These are phyloP conservation scores for Oryctes rhinoceros DNA, from an alignment of 1,140 invertebrate species.

Conservation along the genomic window DNA sequence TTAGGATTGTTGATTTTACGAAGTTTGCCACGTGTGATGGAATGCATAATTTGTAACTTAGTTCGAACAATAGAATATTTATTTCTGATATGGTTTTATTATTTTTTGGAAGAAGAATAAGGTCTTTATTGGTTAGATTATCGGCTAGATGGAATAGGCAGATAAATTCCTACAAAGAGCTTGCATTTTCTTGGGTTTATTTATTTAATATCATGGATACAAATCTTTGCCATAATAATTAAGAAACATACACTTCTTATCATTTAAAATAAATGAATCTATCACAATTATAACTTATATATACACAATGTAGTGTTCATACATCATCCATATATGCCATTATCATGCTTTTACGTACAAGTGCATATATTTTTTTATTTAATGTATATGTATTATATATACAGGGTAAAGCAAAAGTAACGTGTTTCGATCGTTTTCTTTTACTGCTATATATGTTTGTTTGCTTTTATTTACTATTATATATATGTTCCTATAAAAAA, in stretches of 20 bases:
- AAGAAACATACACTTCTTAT: constrained; percentile 42
- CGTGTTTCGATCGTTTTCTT: background rate
- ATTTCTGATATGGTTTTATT: background rate
- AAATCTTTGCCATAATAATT: constrained; percentile 41
- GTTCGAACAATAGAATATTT: constrained; percentile 6
- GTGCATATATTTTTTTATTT: background rate
- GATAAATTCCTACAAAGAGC: background rate
- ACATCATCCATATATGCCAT: background rate
- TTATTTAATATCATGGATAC: constrained; percentile 41
- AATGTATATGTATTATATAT: constrained; percentile 32
- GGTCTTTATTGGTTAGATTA: no score
- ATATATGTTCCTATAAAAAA: background rate
- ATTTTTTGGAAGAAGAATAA: no score
- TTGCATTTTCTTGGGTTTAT: constrained; percentile 22
- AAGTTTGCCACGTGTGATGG: background rate
- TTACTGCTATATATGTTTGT: background rate
- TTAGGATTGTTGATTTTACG: constrained; percentile 42
- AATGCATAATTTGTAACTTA: background rate
- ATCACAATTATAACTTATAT: constrained; percentile 41
- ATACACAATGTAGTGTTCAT: background rate
- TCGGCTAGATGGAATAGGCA: background rate
- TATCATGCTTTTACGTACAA: constrained; percentile 19
- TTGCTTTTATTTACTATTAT: constrained; percentile 8
- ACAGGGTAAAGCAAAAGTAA: constrained; percentile 31
- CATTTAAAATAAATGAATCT: constrained; percentile 32